Base-by-base conservation (phyloP, 2,797 vertebrate species). In the Thalassophryne amazonica region DNA sequence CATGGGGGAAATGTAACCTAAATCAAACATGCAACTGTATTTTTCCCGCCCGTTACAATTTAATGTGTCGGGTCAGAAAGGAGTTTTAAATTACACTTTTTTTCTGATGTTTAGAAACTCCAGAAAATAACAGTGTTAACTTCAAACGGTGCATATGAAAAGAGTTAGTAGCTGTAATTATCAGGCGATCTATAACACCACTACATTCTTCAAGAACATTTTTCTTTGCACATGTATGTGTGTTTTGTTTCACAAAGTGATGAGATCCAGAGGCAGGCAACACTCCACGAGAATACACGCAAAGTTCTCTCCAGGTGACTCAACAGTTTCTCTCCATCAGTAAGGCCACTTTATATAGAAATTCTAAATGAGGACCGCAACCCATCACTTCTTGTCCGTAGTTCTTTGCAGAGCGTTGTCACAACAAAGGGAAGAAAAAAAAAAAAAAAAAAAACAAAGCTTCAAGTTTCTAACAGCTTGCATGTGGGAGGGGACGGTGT, bases 301-400 rank as follows among this genome's bases (percentile, higher is more conserved):
- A 69, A 65, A 64, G 83, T 85, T 87, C 83, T 88, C 85, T 81
- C 81, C 82, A 72, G 87, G 85, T 86, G 83, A 91, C 84, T 81
- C 86, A 87, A 83, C 86, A 90, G 81, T 88, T 73, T 90, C 62
- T 82, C 43, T 75, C 62, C 54, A 75, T 76, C 88, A 90, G 90
- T 98, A 98, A 98, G 94, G 95, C 93, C 94, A 98, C 96, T 95
- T 98, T 90, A 90, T 88, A 84, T 69, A 93, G 91, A 90, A 91
- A 88, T 84, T 91, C 83, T 80, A 80, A 87, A 84, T 81, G 87
- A 88, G 92, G 91, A 93, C 88, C 84, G 83, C 86, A 90, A 91
- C 86, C 80, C 57, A 59, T 71, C 18, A 7, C 55, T 84, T 90
- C 85, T 86, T 88, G 89, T 91, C 87, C 87, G 90, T 80, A 88